Conservation (phyloP, 2,888 invertebrate species). For the Teinopalpus imperialis region DNA sequence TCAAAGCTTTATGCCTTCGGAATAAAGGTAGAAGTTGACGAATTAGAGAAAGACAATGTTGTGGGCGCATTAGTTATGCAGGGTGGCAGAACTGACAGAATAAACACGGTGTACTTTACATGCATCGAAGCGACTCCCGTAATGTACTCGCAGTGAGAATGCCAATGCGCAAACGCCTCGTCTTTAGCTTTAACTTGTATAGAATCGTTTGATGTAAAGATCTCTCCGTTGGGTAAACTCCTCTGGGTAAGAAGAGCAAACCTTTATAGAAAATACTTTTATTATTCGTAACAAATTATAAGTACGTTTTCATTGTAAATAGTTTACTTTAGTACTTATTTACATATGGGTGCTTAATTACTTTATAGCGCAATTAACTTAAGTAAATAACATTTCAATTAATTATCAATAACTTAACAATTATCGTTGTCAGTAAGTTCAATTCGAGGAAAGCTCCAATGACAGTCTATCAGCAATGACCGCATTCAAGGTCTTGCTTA, state of each 20-base stretch:
- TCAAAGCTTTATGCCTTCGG: slow-evolving; percentile 41
- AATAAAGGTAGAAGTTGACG: slow-evolving; percentile 37
- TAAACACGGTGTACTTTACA: slow-evolving; percentile 77
- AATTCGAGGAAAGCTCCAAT: background rate
- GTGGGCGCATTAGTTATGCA: slow-evolving; percentile 68
- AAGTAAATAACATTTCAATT: too few species aligned
- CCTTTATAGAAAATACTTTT: too few species aligned
- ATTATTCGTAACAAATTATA: too few species aligned
- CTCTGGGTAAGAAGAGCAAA: too few species aligned
- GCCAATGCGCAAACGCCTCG: slow-evolving; percentile 63
- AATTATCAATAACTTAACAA: too few species aligned
- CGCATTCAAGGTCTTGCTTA: slow-evolving; percentile 9
- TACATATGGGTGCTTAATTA: too few species aligned
- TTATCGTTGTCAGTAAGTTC: too few species aligned
- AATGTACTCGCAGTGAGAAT: slow-evolving; percentile 74
- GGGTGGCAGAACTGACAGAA: slow-evolving; percentile 71
- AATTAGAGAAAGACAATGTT: slow-evolving; percentile 36
- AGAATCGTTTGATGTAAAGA: slow-evolving; percentile 39
- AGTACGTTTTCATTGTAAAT: too few species aligned
- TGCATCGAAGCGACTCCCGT: slow-evolving; percentile 76
- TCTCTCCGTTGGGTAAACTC: slow-evolving; percentile 38
- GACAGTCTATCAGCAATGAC: slow-evolving; percentile 1
- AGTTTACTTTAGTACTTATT: too few species aligned
- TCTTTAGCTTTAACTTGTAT: slow-evolving; percentile 47
- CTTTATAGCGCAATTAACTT: too few species aligned